These are phyloP conservation scores for Salvelinus fontinalis DNA, from an alignment of 2,113 vertebrate genomes.

Conservation along the genomic window DNA sequence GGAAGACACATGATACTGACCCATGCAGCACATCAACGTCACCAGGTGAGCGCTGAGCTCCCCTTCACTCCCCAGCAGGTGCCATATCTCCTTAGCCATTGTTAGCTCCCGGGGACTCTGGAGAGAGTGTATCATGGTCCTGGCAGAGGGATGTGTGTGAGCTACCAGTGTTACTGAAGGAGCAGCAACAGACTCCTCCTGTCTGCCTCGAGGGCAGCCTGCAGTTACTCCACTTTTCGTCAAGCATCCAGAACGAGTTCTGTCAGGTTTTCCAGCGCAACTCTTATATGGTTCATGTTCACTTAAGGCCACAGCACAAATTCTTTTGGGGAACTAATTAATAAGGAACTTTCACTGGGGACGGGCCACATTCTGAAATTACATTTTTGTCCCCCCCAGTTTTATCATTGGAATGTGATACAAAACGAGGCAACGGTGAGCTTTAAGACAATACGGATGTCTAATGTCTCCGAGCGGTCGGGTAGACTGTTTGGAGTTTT, in stretches of 20 bases:
- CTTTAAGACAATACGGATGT: no score
- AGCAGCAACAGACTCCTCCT: constrained; percentile 17
- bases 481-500: no score
- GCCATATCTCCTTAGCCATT: constrained; percentile 67
- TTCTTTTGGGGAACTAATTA: constrained; percentile 8
- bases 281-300: constrained; percentile 39
- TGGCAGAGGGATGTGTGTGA: constrained; percentile 32
- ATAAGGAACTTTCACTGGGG: no score
- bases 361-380: no score
- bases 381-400: no score
- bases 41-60: constrained; percentile 73
- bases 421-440: no score
- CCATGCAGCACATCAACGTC: constrained; percentile 87
- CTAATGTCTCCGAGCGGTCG: no score
- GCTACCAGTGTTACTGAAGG: constrained; percentile 1
- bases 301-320: constrained; percentile 29
- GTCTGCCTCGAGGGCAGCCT: constrained; percentile 50
- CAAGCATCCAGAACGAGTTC: constrained; percentile 60
- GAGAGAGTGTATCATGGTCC: constrained; percentile 6
- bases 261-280: constrained; percentile 75
- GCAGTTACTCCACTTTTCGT: constrained; percentile 46
- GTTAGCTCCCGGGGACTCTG: constrained; percentile 25
- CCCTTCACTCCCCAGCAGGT: constrained; percentile 46
- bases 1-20: constrained; percentile 70
- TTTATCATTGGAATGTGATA: no score